phyloP scores from a whole-genome alignment of 2,797 vertebrate genomes.

The Crocidura indochinensis region DNA sequence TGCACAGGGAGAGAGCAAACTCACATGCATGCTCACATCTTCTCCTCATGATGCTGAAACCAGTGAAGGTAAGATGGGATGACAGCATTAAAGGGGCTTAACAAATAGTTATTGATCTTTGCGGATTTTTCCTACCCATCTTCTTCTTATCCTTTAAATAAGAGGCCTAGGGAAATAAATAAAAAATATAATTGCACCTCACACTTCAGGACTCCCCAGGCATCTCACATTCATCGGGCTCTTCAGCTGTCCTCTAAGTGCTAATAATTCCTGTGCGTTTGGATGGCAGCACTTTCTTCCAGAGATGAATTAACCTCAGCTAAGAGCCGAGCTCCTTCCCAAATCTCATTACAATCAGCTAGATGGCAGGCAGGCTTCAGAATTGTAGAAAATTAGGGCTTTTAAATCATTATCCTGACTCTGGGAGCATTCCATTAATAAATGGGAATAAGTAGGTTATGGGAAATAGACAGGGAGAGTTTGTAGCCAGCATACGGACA shows the following conservation, averaged over 20 bases:
- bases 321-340: conserved; percentile 87
- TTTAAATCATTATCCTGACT: conserved; percentile 89
- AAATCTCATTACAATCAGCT: conserved; percentile 90
- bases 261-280: conserved; percentile 86
- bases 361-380: conserved; percentile 84
- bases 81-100: conserved; percentile 24
- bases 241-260: conserved; percentile 67
- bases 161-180: conserved; percentile 77
- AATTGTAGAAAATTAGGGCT: conserved; percentile 89
- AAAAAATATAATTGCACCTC: conserved; percentile 58
- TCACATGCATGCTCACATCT: fast-evolving
- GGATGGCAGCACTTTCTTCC: conserved; percentile 82
- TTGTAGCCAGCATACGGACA: not conserved
- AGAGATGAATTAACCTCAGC: conserved; percentile 87
- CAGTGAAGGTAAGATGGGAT: fast-evolving
- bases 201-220: conserved; percentile 77
- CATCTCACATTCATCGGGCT: conserved; percentile 75
- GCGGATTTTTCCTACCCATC: conserved; percentile 39
- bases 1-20: not conserved
- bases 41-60: fast-evolving
- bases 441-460: conserved; percentile 36
- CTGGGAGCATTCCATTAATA: conserved; percentile 83
- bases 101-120: conserved; percentile 75
- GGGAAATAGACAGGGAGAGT: conserved; percentile 61
- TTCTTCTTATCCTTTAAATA: conserved; percentile 79